Evolutionary conservation across 2,113 vertebrate genomes (phyloP), one percentile per base, ranked within the genome.

Genomic region (Esox niger): DNA sequence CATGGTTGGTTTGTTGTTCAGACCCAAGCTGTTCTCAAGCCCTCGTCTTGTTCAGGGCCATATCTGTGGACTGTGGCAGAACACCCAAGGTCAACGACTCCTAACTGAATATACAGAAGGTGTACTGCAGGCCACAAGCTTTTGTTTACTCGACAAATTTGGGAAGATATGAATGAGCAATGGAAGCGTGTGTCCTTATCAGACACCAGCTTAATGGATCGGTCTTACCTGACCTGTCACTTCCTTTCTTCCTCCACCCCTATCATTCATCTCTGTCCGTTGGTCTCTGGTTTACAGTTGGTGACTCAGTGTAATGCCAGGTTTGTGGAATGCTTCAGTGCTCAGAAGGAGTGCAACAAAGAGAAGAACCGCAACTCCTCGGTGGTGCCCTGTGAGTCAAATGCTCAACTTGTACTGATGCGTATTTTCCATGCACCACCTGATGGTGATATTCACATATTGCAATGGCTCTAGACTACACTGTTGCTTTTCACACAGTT

Each of bases 301-400:
- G 91, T 98, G 78, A 96, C 94, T 71, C 95, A 96, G 66, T 95
- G 95, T 83, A 97, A 97, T 62, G 90, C 91, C 81, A 94, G 94
- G 74, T 95, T 94, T 0, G 89, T 91, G 71, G 96, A 98, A 66
- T 96, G 95, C 88, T 94, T 96, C 87, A 96, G 91, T 52, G 94
- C 95, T 77, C 95, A 96, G 85, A 98, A 98, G 79, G 95, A 98
- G 76, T 96, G 93, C 86, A 98, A 98, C 93, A 98, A 98, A 86
- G 95, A 97, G 80, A 98, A 98, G 86, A 98, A 98, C 85, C 92
- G 94, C 68, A 97, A 95, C 84, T 97, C 95, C 72, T 96, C 95
- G 4, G 93, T 97, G 0, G 94, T 98, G 80, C 95, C 95, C 2
- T 94, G 96, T 98, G 91, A 95, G 95, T 89, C 8, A 46, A 20